Base-by-base conservation (phyloP, 2,888 invertebrate genomes). In the Hydrotaea diabolus region DNA sequence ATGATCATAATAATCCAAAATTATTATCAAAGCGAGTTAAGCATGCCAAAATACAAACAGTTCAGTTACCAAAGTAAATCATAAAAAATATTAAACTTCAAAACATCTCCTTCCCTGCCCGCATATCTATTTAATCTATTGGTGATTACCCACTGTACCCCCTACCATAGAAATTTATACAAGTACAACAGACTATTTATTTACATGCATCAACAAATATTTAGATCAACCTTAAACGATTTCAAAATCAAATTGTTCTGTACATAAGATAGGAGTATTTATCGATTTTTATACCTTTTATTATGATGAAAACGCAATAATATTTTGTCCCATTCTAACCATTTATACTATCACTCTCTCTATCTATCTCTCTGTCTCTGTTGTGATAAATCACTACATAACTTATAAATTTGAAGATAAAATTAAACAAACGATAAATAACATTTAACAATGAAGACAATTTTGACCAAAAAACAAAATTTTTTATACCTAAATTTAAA, bases 231-330 rank as follows among this genome's bases (percentile, higher is more conserved):
- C 59, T 79, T 55, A 55, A 82, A 79, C 72, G 77, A 69, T 85
- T 78, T 85, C 80, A 23, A 74, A 64, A 9, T 26, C 17, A 19
- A 66, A 53, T 71, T 77, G 53, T 84, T 71, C 77, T 84, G 84
- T 84, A 84, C 75, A 84, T 84, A 81, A 59, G n/a, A 75, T 59
- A 69, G 53, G 7, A 55, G 76, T 82, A 82, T 85, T 85, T 78
- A 85, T 46, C 73, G 82, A 80, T 55, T 85, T 85, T 82, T 80
- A 73, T 80, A 82, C 77, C 77, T 85, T 82, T 80, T 82, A 82
- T 82, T 80, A 82, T 46, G 15, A 81, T 53, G 75, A 43, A 64
- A 19, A 69, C 55, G 15, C 11, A 26, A 59, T 23, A 59, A 23
- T 59, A 59, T 59, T 26, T 23, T 11, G 3, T 26, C 59, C 59